Evolutionary conservation across 2,888 invertebrate genomes (phyloP).

Genomic region (Agrilus mali): DNA sequence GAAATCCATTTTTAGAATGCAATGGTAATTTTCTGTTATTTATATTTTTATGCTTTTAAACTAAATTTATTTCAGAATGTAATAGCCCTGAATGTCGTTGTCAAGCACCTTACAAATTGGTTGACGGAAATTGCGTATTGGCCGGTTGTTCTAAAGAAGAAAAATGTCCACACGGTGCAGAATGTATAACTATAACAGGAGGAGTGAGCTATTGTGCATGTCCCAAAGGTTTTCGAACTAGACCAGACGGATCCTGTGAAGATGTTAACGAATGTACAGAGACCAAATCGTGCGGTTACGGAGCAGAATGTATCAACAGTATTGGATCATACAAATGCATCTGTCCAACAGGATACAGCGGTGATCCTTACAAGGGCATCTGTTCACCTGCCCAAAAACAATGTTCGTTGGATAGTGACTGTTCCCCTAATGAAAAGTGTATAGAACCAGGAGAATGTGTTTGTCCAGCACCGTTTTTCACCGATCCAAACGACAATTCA

Average conservation of each 20-base stretch:
- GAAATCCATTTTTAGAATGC: conserved; percentile 79
- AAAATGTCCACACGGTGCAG: conserved; percentile 74
- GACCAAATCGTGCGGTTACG: conserved; percentile 69
- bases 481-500: conserved; percentile 68
- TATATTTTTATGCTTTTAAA: background rate
- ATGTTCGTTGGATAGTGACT: conserved; percentile 72
- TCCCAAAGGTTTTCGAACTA: conserved; percentile 67
- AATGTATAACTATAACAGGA: conserved; percentile 81
- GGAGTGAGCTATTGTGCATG: conserved; percentile 89
- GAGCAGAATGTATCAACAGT: conserved; percentile 74
- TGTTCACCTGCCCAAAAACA: conserved; percentile 74
- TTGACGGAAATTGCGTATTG: conserved; percentile 71
- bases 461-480: conserved; percentile 82
- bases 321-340: conserved; percentile 67
- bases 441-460: conserved; percentile 85
- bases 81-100: conserved; percentile 75
- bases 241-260: conserved; percentile 65
- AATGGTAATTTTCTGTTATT: conserved; percentile 37
- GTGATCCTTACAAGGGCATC: conserved; percentile 69
- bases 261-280: conserved; percentile 78
- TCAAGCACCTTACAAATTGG: conserved; percentile 74
- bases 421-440: conserved; percentile 77
- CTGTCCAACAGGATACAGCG: conserved; percentile 70
- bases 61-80: conserved; percentile 42
- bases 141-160: conserved; percentile 72